Conservation (phyloP, 30 jellyfish, hydroid and myxozoan genomes). For the Catostylus mosaicus region DNA sequence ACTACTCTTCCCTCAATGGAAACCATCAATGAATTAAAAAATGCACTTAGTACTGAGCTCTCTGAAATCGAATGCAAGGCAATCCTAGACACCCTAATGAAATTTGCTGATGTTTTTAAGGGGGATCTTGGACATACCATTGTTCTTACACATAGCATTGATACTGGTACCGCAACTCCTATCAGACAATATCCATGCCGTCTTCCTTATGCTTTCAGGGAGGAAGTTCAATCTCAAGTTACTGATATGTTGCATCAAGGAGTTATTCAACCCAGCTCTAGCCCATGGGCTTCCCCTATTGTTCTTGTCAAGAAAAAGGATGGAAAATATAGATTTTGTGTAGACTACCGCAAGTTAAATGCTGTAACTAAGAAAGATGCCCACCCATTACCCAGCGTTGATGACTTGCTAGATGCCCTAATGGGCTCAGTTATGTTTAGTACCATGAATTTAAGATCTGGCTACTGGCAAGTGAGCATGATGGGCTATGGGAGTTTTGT, state of each 20-base stretch:
- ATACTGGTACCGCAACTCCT: slow-evolving; percentile 39
- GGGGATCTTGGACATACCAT: slow-evolving; percentile 11
- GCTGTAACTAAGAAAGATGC: slow-evolving; percentile 52
- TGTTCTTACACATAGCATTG: slow-evolving; percentile 23
- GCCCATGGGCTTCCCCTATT: slow-evolving; percentile 14
- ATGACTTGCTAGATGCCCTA: slow-evolving; percentile 43
- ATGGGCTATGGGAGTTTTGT: slow-evolving; percentile 43
- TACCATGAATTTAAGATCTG: slow-evolving; percentile 57
- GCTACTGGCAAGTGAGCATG: slow-evolving; percentile 60
- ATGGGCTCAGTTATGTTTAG: slow-evolving; percentile 35
- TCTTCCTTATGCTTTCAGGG: slow-evolving; percentile 30
- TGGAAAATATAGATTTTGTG: slow-evolving; percentile 43
- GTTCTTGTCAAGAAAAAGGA: slow-evolving; percentile 20
- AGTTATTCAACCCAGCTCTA: slow-evolving; percentile 44
- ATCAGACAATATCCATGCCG: slow-evolving; percentile 31
- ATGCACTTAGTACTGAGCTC: slow-evolving; percentile 12
- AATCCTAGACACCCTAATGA: neutral
- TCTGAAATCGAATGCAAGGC: neutral
- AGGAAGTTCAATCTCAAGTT: slow-evolving; percentile 22
- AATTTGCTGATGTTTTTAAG: slow-evolving; percentile 13
- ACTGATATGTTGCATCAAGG: slow-evolving; percentile 41
- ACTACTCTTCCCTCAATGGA: neutral
- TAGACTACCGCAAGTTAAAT: slow-evolving; percentile 38
- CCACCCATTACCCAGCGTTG: slow-evolving; percentile 58
- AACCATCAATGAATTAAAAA: neutral